phyloP scores from a whole-genome alignment of 2,113 vertebrate genomes.

The Neolamprologus caudopunctatus region DNA sequence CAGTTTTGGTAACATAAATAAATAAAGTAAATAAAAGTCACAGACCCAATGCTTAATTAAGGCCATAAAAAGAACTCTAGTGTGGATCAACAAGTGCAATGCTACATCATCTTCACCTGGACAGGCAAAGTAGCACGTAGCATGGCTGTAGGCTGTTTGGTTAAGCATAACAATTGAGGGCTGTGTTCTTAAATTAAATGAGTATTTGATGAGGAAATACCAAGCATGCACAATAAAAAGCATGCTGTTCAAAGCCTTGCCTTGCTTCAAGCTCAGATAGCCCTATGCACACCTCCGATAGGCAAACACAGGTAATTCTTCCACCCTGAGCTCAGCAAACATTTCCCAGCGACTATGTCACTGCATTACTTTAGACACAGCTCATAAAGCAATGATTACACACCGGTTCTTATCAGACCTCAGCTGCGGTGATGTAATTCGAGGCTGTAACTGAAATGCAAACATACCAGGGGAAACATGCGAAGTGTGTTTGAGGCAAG shows the following conservation, averaged over 20 bases:
- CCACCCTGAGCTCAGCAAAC: slow-evolving; percentile 29
- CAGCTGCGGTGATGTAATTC: slow-evolving; percentile 40
- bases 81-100: not conserved
- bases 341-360: slow-evolving; percentile 24
- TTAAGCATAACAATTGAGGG: not conserved
- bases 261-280: not conserved
- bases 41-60: not conserved
- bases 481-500: not conserved
- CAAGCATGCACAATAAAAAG: not conserved
- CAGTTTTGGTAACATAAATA: not conserved
- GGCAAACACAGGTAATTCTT: not conserved
- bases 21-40: not conserved
- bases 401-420: slow-evolving; percentile 29
- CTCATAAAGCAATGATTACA: slow-evolving; percentile 51
- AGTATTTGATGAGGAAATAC: not conserved
- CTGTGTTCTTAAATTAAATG: not conserved
- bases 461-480: slow-evolving; percentile 24
- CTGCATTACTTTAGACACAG: slow-evolving; percentile 10
- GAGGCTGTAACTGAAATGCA: slow-evolving; percentile 32
- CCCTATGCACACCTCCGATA: not conserved
- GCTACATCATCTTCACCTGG: not conserved
- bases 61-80: not conserved
- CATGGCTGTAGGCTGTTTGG: not conserved
- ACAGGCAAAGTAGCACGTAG: not conserved
- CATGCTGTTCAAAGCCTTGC: not conserved